Conservation (phyloP, 2,113 vertebrate genomes). For the Cricetomys ansorgei region DNA sequence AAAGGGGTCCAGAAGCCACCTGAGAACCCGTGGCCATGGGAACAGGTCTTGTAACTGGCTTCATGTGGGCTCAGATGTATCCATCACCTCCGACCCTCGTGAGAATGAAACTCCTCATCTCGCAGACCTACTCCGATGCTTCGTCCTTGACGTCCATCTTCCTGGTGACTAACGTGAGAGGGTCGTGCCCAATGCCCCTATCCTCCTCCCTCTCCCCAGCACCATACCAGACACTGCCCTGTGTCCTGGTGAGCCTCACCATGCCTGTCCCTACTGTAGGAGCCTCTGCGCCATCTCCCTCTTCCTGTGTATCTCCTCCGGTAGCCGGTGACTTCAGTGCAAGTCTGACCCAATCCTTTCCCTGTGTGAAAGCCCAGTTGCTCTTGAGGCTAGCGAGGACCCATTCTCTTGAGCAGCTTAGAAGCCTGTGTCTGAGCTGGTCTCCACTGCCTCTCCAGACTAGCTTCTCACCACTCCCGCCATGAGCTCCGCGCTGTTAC, state of each 20-base stretch:
- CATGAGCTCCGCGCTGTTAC: not conserved
- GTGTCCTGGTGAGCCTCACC: not conserved
- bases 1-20: not conserved
- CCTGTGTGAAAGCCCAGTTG: not conserved
- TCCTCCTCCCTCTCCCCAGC: not conserved
- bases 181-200: not conserved
- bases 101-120: not conserved
- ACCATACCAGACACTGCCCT: not conserved
- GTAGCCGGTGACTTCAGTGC: not conserved
- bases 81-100: not conserved
- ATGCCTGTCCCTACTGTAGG: not conserved
- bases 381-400: not conserved
- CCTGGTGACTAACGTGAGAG: not conserved
- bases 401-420: not conserved
- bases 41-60: not conserved
- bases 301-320: not conserved
- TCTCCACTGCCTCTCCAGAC: not conserved
- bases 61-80: not conserved
- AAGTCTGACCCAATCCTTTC: not conserved
- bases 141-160: not conserved
- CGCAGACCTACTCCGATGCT: not conserved
- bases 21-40: not conserved
- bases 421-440: not conserved
- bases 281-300: not conserved
- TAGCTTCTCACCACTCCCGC: not conserved